These are phyloP conservation scores for Drosophila pseudoobscura DNA, from an alignment of 1,140 invertebrate genomes.

Conservation along the genomic window DNA sequence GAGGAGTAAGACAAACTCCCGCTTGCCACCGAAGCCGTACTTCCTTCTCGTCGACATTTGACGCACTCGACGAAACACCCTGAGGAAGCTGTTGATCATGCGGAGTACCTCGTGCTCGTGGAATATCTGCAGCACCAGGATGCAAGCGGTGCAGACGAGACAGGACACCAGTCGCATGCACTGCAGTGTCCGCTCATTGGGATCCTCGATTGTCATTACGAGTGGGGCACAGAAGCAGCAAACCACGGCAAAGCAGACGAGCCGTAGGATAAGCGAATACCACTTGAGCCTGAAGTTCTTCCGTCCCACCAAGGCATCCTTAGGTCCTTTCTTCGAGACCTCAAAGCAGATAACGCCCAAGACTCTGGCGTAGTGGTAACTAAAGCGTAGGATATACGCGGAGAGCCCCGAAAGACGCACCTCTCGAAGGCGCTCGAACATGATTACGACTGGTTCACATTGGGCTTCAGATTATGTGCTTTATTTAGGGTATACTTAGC, in stretches of 20 bases:
- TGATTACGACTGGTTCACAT: constrained; percentile 4
- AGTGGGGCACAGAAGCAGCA: constrained; percentile 1
- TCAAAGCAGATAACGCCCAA: constrained; percentile 39
- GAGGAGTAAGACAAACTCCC: constrained; percentile 49
- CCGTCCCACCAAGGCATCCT: constrained; percentile 15
- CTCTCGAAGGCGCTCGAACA: constrained; percentile 13
- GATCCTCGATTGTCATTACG: constrained; percentile 5
- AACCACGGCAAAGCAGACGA: constrained; percentile 3
- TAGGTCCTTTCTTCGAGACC: constrained; percentile 4
- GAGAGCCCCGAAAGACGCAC: constrained; percentile 31
- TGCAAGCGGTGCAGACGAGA: constrained; percentile 25
- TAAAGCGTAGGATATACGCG: constrained; percentile 14
- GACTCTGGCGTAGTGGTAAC: constrained; percentile 33
- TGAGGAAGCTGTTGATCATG: constrained; percentile 52
- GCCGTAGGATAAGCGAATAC: constrained; percentile 34
- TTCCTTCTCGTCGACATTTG: constrained; percentile 21
- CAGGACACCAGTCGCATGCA: constrained; percentile 28
- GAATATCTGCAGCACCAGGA: constrained; percentile 47
- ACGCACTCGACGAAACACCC: constrained; percentile 48
- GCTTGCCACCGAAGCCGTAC: constrained; percentile 46
- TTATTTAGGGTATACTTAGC: background rate
- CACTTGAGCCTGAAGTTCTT: constrained; percentile 47
- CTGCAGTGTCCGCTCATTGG: constrained; percentile 18
- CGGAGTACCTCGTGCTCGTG: constrained; percentile 42
- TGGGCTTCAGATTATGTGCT: background rate